Evolutionary conservation across 2,888 invertebrate genomes (phyloP).

Genomic region (Spialia ferax): DNA sequence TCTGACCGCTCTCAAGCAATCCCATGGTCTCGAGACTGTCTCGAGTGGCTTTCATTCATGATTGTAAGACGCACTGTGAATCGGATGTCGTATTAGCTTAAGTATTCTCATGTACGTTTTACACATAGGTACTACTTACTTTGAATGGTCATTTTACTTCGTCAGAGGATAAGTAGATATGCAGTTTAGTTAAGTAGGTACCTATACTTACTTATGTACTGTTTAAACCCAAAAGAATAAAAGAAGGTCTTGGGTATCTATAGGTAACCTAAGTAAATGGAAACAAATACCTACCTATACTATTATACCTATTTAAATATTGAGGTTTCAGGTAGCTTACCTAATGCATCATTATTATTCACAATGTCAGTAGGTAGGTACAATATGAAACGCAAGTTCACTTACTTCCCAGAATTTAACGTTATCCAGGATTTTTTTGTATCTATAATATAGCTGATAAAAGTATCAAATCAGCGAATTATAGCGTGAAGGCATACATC

Average conservation of each 20-base stretch:
- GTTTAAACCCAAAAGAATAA: no score
- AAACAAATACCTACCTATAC: no score
- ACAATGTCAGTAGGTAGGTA: no score
- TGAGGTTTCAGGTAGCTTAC: no score
- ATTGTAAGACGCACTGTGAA: slow-evolving; percentile 30
- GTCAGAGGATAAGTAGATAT: no score
- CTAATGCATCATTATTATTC: no score
- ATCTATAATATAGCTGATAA: slow-evolving; percentile 53
- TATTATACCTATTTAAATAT: not conserved
- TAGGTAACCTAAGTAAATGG: no score
- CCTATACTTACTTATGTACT: no score
- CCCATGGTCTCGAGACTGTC: slow-evolving; percentile 52
- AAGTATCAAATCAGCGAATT: slow-evolving; percentile 67
- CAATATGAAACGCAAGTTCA: not conserved
- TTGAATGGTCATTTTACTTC: no score
- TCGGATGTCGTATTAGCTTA: slow-evolving; percentile 32
- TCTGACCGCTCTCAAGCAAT: slow-evolving; percentile 64
- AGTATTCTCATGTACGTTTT: slow-evolving; percentile 4
- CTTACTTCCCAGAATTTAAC: slow-evolving; percentile 18
- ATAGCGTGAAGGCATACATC: slow-evolving; percentile 83
- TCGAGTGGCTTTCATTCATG: slow-evolving; percentile 53
- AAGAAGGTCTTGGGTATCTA: no score
- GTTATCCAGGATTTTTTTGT: not conserved
- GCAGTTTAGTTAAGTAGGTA: no score
- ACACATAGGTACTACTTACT: not conserved